Evolutionary conservation across 2,113 vertebrate genomes (phyloP).

Genomic region (Atrichornis clamosus): DNA sequence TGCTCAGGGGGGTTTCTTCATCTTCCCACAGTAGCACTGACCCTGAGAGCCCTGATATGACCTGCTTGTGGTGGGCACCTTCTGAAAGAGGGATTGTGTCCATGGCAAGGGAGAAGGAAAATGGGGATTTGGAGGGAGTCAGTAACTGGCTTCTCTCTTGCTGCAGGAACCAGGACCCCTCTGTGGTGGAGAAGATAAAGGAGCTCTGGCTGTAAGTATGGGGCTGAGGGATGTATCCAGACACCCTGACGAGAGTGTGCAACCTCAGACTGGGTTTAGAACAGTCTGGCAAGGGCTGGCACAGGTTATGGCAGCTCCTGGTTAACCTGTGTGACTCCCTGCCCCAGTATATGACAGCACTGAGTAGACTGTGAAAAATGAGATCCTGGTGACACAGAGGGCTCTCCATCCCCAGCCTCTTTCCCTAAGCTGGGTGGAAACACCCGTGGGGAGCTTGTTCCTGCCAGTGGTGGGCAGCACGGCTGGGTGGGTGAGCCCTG

Average conservation of each 20-base stretch:
- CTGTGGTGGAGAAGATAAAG: constrained; percentile 47
- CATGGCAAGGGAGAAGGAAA: not conserved
- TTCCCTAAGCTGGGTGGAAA: not conserved
- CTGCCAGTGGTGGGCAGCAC: not conserved
- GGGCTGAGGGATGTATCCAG: not conserved
- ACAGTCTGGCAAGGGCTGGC: not conserved
- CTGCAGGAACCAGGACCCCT: constrained; percentile 48
- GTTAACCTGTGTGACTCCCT: not conserved
- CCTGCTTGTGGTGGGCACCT: not conserved
- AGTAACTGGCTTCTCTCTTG: not conserved
- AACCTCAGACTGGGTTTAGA: not conserved
- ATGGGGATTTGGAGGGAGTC: not conserved
- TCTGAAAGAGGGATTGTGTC: not conserved
- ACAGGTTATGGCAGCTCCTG: not conserved
- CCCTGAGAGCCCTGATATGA: not conserved
- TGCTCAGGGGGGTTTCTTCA: not conserved
- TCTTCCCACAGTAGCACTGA: fast-evolving
- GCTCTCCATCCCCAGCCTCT: not conserved
- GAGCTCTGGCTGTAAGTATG: constrained; percentile 57
- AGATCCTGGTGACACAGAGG: not conserved
- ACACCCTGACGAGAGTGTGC: fast-evolving
- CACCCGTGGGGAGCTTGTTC: not conserved
- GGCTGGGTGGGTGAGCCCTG: not conserved
- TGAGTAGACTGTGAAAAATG: not conserved
- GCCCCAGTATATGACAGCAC: not conserved